phyloP scores from a whole-genome alignment of 2,888 invertebrate genomes.

The Pollenia labialis region DNA sequence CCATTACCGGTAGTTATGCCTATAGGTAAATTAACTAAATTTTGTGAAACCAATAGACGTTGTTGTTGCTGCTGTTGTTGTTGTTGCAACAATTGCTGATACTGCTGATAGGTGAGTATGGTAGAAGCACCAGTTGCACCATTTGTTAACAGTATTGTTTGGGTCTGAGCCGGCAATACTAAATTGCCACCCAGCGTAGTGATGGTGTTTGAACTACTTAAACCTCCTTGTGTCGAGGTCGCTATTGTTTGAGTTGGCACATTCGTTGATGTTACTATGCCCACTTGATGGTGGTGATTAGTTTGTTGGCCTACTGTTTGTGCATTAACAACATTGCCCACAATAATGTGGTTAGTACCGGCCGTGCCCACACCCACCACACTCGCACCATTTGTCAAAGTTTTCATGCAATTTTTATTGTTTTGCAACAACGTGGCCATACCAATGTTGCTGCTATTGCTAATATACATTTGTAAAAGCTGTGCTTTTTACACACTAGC shows the following conservation, averaged over 20 bases:
- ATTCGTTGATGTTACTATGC: slow-evolving; percentile 60
- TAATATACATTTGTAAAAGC: slow-evolving; percentile 78
- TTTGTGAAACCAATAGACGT: slow-evolving; percentile 81
- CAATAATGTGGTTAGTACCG: slow-evolving; percentile 70
- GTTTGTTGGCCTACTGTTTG: slow-evolving; percentile 53
- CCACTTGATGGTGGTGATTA: slow-evolving; percentile 53
- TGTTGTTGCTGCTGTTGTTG: slow-evolving; percentile 75
- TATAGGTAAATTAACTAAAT: slow-evolving; percentile 83
- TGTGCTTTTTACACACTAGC: slow-evolving; percentile 24
- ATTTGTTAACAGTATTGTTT: slow-evolving; percentile 74
- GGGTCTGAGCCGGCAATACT: slow-evolving; percentile 73
- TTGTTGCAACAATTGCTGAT: slow-evolving; percentile 75
- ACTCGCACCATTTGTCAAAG: slow-evolving; percentile 87
- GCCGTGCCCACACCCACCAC: slow-evolving; percentile 66
- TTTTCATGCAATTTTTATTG: slow-evolving; percentile 90
- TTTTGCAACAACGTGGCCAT: slow-evolving; percentile 94
- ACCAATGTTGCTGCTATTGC: slow-evolving; percentile 80
- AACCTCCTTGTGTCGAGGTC: slow-evolving; percentile 63
- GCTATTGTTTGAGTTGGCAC: slow-evolving; percentile 66
- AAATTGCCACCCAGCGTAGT: slow-evolving; percentile 71
- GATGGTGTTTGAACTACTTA: slow-evolving; percentile 63
- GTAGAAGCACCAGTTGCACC: slow-evolving; percentile 74
- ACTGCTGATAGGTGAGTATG: slow-evolving; percentile 75
- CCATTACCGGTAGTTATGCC: slow-evolving; percentile 79
- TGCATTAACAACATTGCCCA: slow-evolving; percentile 68